These are phyloP conservation scores for Orbicella faveolata DNA, from an alignment of 64 coral and sea anemone genomes.

Conservation along the genomic window DNA sequence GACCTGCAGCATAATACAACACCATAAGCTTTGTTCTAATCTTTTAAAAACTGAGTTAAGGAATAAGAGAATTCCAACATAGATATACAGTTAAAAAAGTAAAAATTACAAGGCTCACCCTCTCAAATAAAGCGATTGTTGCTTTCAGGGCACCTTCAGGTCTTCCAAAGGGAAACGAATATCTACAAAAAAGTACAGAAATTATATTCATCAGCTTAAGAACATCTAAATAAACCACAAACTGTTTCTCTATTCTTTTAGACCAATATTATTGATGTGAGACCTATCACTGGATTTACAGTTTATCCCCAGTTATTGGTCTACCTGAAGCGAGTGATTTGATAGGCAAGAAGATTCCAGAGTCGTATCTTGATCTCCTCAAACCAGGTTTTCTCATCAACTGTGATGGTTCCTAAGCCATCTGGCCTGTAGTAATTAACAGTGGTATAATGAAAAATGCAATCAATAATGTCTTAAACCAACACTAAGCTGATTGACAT, in stretches of 20 bases:
- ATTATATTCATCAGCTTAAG: not conserved
- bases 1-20: too few species aligned
- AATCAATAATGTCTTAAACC: too few species aligned
- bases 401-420: constrained; percentile 93
- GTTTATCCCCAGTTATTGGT: too few species aligned
- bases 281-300: too few species aligned
- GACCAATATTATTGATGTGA: too few species aligned
- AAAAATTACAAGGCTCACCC: constrained; percentile 49
- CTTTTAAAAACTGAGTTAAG: too few species aligned
- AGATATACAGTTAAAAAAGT: not conserved
- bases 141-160: constrained; percentile 97
- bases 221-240: too few species aligned
- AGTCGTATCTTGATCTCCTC: constrained; percentile 94
- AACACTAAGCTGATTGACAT: too few species aligned
- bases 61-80: too few species aligned
- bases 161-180: constrained; percentile 98
- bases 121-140: constrained; percentile 96
- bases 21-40: too few species aligned
- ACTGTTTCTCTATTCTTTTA: too few species aligned
- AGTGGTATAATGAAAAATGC: too few species aligned
- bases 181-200: constrained; percentile 38
- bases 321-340: constrained; percentile 93
- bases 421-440: constrained; percentile 61
- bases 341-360: constrained; percentile 87
- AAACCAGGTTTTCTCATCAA: constrained; percentile 86